Evolutionary conservation across 2,888 invertebrate species (phyloP).

Genomic region (Podotricha telesiphe): DNA sequence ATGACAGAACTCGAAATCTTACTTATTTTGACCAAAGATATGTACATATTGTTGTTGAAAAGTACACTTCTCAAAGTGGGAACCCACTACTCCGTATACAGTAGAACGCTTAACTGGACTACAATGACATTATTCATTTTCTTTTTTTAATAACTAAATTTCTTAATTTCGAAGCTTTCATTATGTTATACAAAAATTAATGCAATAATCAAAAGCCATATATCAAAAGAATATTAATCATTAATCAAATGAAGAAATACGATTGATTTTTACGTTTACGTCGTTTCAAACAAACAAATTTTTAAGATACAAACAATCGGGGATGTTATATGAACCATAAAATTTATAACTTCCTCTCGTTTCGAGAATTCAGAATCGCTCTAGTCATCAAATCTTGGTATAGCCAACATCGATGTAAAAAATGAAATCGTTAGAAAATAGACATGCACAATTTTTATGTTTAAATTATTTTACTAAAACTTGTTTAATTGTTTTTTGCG

Average conservation of each 20-base stretch:
- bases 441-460: neutral
- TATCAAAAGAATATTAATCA: neutral
- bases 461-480: no score
- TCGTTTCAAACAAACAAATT: conserved; percentile 24
- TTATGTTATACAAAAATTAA: neutral
- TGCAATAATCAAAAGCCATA: neutral
- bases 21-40: no score
- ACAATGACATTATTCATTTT: no score
- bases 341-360: conserved; percentile 42
- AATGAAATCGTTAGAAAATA: neutral
- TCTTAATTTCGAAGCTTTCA: no score
- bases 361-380: conserved; percentile 22
- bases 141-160: no score
- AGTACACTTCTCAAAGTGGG: no score
- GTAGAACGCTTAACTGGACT: no score
- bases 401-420: neutral
- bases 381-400: neutral
- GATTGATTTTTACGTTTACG: conserved; percentile 14
- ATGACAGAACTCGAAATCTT: no score
- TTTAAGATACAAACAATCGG: conserved; percentile 37
- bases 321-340: conserved; percentile 40
- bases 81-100: no score
- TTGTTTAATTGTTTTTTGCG: no score
- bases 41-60: no score
- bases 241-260: conserved; percentile 30